Conservation (phyloP, 2,888 invertebrate species). For the Petrolisthes cinctipes region DNA sequence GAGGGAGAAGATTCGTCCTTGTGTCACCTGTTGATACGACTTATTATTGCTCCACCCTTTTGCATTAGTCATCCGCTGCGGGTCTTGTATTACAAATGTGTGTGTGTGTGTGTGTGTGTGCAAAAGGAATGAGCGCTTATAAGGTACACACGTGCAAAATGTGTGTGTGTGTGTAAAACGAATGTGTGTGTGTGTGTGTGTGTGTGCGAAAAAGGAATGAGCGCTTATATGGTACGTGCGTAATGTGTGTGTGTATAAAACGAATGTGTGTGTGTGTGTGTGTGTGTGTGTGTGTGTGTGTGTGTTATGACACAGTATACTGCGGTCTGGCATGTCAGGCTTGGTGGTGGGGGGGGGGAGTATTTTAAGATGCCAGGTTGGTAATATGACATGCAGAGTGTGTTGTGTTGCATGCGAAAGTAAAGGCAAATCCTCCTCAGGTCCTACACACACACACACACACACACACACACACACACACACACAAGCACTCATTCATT, state of each 20-base stretch:
- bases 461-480: constrained; percentile 10
- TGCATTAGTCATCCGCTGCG: constrained; percentile 9
- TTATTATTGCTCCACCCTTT: background rate
- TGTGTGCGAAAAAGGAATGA: background rate
- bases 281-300: constrained; percentile 8
- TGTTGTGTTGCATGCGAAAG: background rate
- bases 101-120: constrained; percentile 19
- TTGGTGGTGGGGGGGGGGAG: no score
- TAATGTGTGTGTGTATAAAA: constrained; percentile 3
- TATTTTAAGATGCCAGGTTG: no score
- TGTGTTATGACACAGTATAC: background rate
- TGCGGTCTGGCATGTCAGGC: no score
- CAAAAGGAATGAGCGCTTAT: background rate
- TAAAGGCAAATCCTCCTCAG: no score
- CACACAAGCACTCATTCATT: background rate
- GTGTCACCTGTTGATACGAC: constrained; percentile 20
- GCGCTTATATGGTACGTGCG: no score
- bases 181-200: background rate
- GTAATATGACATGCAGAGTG: no score
- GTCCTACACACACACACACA: constrained; percentile 5
- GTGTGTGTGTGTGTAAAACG: background rate
- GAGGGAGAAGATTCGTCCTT: constrained; percentile 17
- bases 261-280: background rate
- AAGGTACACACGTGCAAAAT: background rate
- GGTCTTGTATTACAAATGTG: background rate